Percentiles rank a stretch among this genome's conserved stretches.
Conservation (phyloP, 2,113 vertebrate species). For the Hippopotamus amphibius region DNA sequence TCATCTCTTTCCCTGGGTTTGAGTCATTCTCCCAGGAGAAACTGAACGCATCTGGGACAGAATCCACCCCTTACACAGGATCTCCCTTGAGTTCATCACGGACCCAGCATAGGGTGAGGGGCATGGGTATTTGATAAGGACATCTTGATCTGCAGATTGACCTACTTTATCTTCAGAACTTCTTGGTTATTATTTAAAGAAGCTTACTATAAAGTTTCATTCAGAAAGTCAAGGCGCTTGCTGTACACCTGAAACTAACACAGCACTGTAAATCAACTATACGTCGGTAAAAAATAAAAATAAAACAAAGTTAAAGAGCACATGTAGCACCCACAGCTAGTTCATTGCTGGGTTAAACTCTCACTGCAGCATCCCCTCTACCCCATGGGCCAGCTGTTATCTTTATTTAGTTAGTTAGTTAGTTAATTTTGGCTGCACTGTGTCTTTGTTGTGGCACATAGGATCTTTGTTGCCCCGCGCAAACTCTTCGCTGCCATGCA, state of each 20-base stretch:
- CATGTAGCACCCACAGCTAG: not conserved
- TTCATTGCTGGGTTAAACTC: not conserved
- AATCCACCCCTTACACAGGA: not conserved
- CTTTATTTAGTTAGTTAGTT: no score
- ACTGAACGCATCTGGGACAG: not conserved
- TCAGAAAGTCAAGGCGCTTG: not conserved
- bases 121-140: no score
- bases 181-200: not conserved
- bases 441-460: no score
- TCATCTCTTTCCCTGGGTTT: not conserved
- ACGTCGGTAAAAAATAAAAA: not conserved
- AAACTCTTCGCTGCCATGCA: no score
- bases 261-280: not conserved
- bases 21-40: not conserved
- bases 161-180: not conserved
- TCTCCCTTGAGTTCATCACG: not conserved
- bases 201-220: not conserved
- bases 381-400: not conserved
- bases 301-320: not conserved
- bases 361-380: not conserved
- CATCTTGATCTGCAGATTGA: no score
- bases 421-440: no score
- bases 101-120: no score
- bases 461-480: no score
- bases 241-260: not conserved